Conservation (phyloP, 2,797 vertebrate genomes). For the Parauchenoglanis punctatus region DNA sequence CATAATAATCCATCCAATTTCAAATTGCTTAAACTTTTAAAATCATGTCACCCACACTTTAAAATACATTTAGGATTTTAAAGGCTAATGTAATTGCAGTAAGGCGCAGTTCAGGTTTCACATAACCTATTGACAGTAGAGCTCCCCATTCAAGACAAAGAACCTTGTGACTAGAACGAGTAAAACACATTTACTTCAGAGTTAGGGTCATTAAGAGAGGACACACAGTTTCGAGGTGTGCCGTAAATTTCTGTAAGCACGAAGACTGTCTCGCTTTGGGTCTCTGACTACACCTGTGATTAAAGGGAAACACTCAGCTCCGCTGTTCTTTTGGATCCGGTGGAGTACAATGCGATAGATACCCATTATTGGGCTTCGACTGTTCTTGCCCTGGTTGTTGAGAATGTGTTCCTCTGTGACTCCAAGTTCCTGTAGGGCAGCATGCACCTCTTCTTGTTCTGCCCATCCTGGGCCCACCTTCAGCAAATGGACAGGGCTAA, state of each 20-base stretch:
- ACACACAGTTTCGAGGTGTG: conserved; percentile 90
- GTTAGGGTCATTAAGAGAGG: conserved; percentile 64
- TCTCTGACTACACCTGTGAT: conserved; percentile 80
- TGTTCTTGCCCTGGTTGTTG: conserved; percentile 76
- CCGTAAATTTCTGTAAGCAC: conserved; percentile 79
- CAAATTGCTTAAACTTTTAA: too few relatives aligned
- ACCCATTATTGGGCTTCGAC: conserved; percentile 83
- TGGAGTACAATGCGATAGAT: conserved; percentile 89
- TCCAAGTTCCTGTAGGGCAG: conserved; percentile 81
- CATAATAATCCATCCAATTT: too few relatives aligned
- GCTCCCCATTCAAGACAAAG: not conserved
- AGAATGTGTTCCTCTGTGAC: conserved; percentile 81
- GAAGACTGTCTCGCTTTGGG: conserved; percentile 76
- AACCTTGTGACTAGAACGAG: not conserved
- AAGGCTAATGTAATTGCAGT: not conserved
- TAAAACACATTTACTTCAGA: not conserved
- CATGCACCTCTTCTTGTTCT: conserved; percentile 80
- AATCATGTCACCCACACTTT: too few relatives aligned
- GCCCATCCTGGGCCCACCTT: conserved; percentile 55
- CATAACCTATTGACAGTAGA: not conserved
- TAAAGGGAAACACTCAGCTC: conserved; percentile 77
- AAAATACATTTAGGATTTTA: not conserved
- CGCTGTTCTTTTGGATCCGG: conserved; percentile 79
- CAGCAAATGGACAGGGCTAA: conserved; percentile 76
- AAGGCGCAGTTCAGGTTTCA: not conserved